Evolutionary conservation across 2,113 vertebrate species (phyloP), one percentile per base, ranked within the genome.

Genomic region (Emydura subglobosa): DNA sequence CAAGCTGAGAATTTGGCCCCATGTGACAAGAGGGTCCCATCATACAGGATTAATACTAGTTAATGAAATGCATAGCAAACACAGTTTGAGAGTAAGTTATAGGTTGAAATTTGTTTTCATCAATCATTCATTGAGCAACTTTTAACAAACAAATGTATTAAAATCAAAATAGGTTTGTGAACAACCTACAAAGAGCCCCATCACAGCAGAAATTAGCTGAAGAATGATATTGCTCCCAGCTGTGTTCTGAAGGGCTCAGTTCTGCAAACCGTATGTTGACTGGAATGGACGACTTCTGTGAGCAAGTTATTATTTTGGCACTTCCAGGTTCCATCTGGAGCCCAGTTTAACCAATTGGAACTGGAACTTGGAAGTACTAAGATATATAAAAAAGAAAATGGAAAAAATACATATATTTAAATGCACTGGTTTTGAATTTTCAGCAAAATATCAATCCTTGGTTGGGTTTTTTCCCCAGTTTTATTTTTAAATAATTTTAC

Each of bases 191-290:
- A 16, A 17, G 51, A 53, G 51, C 79, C 39, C 25, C 82, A 1
- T 44, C 96, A 84, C 89, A 85, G 25, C 22, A 90, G 83, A 91
- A 93, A 92, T 79, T 51, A 88, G 2, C 31, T 93, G 50, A 88
- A 88, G 85, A 81, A 53, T 83, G 11, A 50, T 29, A 78, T 80
- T 83, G 34, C 55, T 83, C 79, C 80, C 72, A 91, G 27, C 88
- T 81, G 80, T 22, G 22, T 50, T 91, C 65, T 25, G 57, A 88
- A 95, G 50, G 65, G 57, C 9, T 59, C 57, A 59, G 90, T 92
- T 95, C 92, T 83, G 87, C 9, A 57, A 91, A 86, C 95, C 83
- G 92, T 97, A 92, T 94, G 79, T 83, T 82, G 89, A 91, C 85
- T 87, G 85, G 79, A 78, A 74, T 54, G 74, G 57, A 59, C 57